Conservation (phyloP, 37 sponge, comb jelly and placozoan species). For the Cladorhizidae sp. region DNA sequence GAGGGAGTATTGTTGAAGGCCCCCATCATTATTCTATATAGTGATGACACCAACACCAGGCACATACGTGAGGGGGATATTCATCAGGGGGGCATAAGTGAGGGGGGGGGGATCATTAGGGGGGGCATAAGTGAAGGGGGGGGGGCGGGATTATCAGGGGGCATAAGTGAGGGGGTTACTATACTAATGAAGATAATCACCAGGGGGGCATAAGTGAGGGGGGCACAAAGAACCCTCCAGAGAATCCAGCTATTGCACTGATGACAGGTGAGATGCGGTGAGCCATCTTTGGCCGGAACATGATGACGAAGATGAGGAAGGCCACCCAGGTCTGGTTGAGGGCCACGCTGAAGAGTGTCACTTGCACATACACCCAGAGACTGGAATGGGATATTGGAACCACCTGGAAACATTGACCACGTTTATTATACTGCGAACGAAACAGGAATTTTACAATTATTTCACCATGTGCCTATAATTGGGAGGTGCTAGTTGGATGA, state of each 20-base stretch:
- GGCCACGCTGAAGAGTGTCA: slow-evolving; percentile 48
- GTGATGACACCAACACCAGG: too few species aligned
- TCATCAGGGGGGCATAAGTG: too few species aligned
- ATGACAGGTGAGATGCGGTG: slow-evolving; percentile 76
- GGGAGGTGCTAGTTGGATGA: not conserved
- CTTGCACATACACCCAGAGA: slow-evolving; percentile 35
- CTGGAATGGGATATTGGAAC: slow-evolving; percentile 34
- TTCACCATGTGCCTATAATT: not conserved
- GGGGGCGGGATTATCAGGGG: too few species aligned
- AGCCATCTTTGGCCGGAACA: slow-evolving; percentile 28
- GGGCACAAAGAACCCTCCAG: slow-evolving; percentile 86
- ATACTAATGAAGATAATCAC: slow-evolving; percentile 13
- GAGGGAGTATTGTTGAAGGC: too few species aligned
- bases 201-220: slow-evolving; percentile 59
- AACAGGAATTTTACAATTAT: not conserved
- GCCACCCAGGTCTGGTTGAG: slow-evolving; percentile 87
- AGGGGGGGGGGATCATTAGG: too few species aligned
- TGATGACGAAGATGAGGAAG: slow-evolving; percentile 61
- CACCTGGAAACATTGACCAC: too few species aligned
- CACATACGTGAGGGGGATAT: too few species aligned
- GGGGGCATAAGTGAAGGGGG: too few species aligned
- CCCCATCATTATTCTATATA: too few species aligned
- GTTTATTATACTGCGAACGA: not conserved
- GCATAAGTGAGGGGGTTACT: not conserved
- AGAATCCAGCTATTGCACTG: slow-evolving; percentile 74